Evolutionary conservation across 1,140 invertebrate species (phyloP), one percentile per base, ranked within the genome.

Genomic region (Drosophila truncata): DNA sequence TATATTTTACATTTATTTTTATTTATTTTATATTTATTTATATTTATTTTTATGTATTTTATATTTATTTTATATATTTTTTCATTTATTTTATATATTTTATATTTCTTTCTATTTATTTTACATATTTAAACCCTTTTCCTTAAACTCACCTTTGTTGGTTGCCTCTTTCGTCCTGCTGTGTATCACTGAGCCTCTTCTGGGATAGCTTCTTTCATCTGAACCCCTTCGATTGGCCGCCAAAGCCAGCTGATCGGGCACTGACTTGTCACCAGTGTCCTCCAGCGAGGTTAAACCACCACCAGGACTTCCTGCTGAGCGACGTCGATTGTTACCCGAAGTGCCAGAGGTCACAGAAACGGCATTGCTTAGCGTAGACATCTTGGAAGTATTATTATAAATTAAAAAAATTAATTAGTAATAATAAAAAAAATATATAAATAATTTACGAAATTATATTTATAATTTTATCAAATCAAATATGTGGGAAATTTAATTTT

Each of bases 171-270:
- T 84, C 4, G 62, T 27, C 29, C 74, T 58, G 11, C 42, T 25
- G 2, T 65, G 72, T 14, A 47, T 31, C 16, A 47, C 16, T 0
- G 62, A 47, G 25, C 73, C 82, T 1, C 91, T 64, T 31, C 91
- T 76, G 35, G 76, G 20, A 31, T 82, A 78, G 39, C 31, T 69
- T 14, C 80, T 55, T 13, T 79, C 83, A 33, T 86, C 85, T 0
- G 70, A 67, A 20, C 62, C 66, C 7, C 66, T 23, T 0, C 86
- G 86, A 54, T 63, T 65, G 6, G 81, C 82, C 10, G 90, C 90
- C 42, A 78, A 18, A 4, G 90, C 85, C 44, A 87, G 52, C 52
- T 91, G 91, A 62, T 91, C 90, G 10, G 90, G 74, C 37, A 77
- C 76, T 4, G 79, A 25, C 29, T 85, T 75, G 9, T 84, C 91